phyloP scores from a whole-genome alignment of 2,113 vertebrate species.

The Eidolon helvum region DNA sequence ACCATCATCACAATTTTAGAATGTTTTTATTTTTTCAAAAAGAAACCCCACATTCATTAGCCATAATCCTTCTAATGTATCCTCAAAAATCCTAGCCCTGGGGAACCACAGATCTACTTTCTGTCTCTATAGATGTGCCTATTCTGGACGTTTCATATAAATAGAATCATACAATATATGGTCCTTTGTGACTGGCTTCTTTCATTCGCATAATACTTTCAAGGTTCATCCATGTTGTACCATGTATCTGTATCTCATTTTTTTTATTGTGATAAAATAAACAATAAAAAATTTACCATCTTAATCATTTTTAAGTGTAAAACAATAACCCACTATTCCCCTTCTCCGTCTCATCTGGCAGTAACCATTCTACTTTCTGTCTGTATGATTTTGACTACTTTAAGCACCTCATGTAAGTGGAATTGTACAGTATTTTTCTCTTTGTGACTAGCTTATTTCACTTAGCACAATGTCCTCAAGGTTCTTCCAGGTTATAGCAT shows the following conservation, averaged over 20 bases:
- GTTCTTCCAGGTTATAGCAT: background rate
- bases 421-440: background rate
- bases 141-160: background rate
- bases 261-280: background rate
- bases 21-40: background rate
- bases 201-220: background rate
- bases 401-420: background rate
- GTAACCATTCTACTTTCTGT: background rate
- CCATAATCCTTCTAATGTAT: background rate
- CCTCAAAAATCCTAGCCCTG: background rate
- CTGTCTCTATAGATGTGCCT: background rate
- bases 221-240: background rate
- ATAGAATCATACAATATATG: background rate
- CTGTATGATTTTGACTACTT: background rate
- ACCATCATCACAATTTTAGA: background rate
- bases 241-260: background rate
- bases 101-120: background rate
- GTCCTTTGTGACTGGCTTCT: background rate
- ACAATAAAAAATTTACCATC: background rate
- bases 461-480: background rate
- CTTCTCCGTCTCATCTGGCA: background rate
- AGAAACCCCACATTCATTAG: background rate
- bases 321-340: background rate
- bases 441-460: background rate
- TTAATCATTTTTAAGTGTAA: background rate